These are phyloP conservation scores for Microctenopoma lineatum DNA, from an alignment of 2,797 vertebrate genomes.

Conservation along the genomic window DNA sequence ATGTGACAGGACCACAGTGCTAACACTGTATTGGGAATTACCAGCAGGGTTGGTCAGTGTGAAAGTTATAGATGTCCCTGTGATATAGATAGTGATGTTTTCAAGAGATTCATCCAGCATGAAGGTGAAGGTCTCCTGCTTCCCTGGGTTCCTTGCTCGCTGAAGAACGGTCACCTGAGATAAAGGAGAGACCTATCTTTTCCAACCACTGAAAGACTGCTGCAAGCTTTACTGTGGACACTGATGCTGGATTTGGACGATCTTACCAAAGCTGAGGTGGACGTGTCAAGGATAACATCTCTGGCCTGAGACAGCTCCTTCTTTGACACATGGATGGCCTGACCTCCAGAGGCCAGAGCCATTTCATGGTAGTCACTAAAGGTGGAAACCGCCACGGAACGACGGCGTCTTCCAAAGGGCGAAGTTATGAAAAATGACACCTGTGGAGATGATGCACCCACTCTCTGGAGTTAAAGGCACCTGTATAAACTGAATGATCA, in stretches of 20 bases:
- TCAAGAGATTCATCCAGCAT: slow-evolving; percentile 74
- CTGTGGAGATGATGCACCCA: slow-evolving; percentile 42
- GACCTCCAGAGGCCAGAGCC: slow-evolving; percentile 81
- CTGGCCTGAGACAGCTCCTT: slow-evolving; percentile 74
- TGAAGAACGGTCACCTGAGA: slow-evolving; percentile 81
- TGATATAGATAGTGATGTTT: slow-evolving; percentile 80
- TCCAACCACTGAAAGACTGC: background rate
- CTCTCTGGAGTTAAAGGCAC: background rate
- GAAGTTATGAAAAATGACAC: slow-evolving; percentile 75
- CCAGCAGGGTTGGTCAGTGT: slow-evolving; percentile 76
- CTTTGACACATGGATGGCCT: slow-evolving; percentile 78
- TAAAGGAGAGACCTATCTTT: background rate
- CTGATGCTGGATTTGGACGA: background rate
- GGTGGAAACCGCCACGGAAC: slow-evolving; percentile 17
- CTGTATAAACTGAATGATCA: background rate
- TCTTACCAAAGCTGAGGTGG: slow-evolving; percentile 81
- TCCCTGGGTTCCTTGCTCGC: slow-evolving; percentile 58
- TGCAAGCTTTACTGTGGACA: background rate
- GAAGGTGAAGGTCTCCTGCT: slow-evolving; percentile 71
- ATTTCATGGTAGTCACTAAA: slow-evolving; percentile 75
- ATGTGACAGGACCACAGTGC: background rate
- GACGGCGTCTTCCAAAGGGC: background rate
- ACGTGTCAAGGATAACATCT: slow-evolving; percentile 79
- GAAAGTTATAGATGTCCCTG: slow-evolving; percentile 69
- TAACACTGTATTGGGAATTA: slow-evolving; percentile 28